Evolutionary conservation across 37 sponge, comb jelly and placozoan genomes (phyloP), one percentile per base, ranked within the genome.

Genomic region (Corticium candelabrum): DNA sequence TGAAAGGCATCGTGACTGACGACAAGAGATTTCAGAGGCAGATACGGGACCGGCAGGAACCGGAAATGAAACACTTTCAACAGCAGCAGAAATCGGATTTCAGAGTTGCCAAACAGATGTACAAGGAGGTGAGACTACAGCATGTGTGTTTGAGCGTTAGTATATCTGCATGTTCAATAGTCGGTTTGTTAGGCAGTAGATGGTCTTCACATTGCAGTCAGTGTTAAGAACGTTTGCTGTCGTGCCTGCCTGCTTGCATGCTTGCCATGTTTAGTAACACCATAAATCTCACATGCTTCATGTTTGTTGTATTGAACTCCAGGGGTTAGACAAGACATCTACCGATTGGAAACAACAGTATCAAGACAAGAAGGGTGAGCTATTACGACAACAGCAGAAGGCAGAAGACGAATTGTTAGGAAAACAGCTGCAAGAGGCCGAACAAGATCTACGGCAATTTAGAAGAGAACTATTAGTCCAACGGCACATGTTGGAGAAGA

Each of bases 11-110:
- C 50, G 71, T 83, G 38, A 68, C 38, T 21, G 95, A 95, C 3
- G 94, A 92, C 70, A 79, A 69, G 35, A 89, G 73, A 73, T 95
- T 85, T 68, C 43, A 74, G 68, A 83, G 73, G 41, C 40, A 75
- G 0, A 84, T 87, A 7, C 87, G 83, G 69, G 96, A 96, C 1
- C 37, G 38, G 7, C 88, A 92, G 37, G 96, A 96, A 3, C 36
- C 76, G 2, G 91, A 96, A 74, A 93, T 96, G 96, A 96, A 93
- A 67, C 77, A 68, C 4, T 96, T 96, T 71, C 71, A 85, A 32
- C 67, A 77, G 69, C 85, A 87, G 74, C 96, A 93, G 81, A 96
- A 93, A 74, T 71, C 69, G 11, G 95, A 96, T 43, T 90, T 84
- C 68, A 79, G 86, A n/a, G 35, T 75, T 1, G 83, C 88, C 37